phyloP scores from a whole-genome alignment of 1,140 invertebrate genomes.

The Saccostrea glomerata region DNA sequence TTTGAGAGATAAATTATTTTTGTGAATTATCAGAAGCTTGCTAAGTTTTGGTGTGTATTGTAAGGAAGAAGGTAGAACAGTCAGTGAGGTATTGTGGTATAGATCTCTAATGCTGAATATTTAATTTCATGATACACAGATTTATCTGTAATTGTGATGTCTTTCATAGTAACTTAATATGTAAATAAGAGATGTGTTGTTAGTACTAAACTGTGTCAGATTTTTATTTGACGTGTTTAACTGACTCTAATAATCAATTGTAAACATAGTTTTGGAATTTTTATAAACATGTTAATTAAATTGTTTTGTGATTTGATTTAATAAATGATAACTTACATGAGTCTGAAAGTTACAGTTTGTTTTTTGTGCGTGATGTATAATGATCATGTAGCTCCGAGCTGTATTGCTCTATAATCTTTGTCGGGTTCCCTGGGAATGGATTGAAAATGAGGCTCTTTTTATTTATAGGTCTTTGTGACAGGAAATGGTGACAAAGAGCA shows the following conservation, averaged over 20 bases:
- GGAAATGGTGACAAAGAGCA: slow-evolving; percentile 62
- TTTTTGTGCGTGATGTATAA: not conserved
- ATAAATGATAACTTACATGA: not conserved
- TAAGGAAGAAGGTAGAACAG: too few relatives aligned
- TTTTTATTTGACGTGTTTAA: not conserved
- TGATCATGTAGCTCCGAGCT: not conserved
- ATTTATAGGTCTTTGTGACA: slow-evolving; percentile 87
- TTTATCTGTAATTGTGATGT: not conserved
- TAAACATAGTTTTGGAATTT: not conserved
- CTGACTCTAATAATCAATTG: not conserved
- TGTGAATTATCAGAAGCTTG: too few relatives aligned
- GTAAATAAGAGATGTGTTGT: not conserved
- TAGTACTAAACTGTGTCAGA: not conserved
- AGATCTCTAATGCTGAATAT: not conserved
- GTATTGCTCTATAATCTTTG: not conserved
- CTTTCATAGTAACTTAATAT: not conserved
- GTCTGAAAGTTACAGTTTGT: not conserved
- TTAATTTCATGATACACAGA: not conserved
- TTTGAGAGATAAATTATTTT: too few relatives aligned
- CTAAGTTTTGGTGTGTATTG: too few relatives aligned
- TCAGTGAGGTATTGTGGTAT: not conserved
- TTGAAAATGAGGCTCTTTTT: slow-evolving; percentile 46
- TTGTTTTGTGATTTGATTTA: not conserved
- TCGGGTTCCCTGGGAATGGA: not conserved
- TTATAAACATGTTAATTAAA: not conserved